Evolutionary conservation across 37 sponge, comb jelly and placozoan species (phyloP).

Genomic region (Chondrosia reniformis): DNA sequence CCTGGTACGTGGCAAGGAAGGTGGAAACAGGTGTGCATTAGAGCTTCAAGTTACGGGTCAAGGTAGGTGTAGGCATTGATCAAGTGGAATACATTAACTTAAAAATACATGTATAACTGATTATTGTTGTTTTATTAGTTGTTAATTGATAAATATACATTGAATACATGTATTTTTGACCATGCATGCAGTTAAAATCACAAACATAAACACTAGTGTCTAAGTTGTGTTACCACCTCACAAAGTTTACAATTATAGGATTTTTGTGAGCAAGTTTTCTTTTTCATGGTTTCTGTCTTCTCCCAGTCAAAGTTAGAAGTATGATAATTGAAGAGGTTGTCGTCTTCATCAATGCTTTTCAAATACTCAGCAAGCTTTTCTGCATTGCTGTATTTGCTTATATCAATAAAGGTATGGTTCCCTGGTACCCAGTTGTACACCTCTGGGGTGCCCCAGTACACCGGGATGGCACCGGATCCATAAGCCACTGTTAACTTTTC

Average conservation of each 20-base stretch:
- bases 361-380: slow-evolving; percentile 12
- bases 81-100: too few species aligned
- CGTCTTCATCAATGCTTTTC: slow-evolving; percentile 3
- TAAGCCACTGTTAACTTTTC: not conserved
- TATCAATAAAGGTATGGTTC: slow-evolving; percentile 27
- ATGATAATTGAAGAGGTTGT: slow-evolving; percentile 13
- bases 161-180: too few species aligned
- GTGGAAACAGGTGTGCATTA: too few species aligned
- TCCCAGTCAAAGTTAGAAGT: slow-evolving; percentile 14
- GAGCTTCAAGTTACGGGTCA: too few species aligned
- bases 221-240: too few species aligned
- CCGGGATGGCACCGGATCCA: slow-evolving; percentile 6
- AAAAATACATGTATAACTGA: too few species aligned
- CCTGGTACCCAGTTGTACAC: slow-evolving; percentile 18
- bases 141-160: too few species aligned
- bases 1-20: too few species aligned
- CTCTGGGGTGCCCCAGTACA: slow-evolving; percentile 6
- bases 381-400: not conserved
- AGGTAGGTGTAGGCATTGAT: too few species aligned
- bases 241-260: not conserved
- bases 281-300: not conserved
- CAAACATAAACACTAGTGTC: too few species aligned
- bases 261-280: not conserved
- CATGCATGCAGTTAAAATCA: too few species aligned
- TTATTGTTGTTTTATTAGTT: too few species aligned